These are phyloP conservation scores for Diglossa brunneiventris DNA, from an alignment of 2,113 vertebrate genomes.

Conservation along the genomic window DNA sequence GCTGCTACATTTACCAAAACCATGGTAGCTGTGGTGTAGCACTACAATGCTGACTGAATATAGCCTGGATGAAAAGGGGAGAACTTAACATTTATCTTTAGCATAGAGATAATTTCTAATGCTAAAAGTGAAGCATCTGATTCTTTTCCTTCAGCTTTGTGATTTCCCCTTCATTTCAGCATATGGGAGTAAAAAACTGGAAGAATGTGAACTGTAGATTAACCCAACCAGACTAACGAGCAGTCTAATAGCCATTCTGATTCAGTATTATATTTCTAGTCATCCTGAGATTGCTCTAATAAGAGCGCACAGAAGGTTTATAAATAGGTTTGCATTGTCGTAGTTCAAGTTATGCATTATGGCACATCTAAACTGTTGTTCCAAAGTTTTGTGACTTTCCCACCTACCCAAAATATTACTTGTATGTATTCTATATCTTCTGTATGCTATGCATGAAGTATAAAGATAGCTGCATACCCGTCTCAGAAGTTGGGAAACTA, in stretches of 20 bases:
- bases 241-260: not conserved
- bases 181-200: not conserved
- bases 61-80: not conserved
- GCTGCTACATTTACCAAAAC: not conserved
- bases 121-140: not conserved
- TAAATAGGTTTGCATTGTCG: not conserved
- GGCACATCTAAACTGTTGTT: not conserved
- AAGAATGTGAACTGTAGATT: not conserved
- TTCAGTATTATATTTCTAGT: not conserved
- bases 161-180: not conserved
- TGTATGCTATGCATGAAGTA: not conserved
- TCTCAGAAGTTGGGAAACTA: not conserved
- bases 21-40: not conserved
- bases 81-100: not conserved
- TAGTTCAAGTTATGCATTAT: not conserved
- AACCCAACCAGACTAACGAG: not conserved
- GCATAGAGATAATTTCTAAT: not conserved
- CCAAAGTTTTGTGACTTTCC: not conserved
- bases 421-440: not conserved
- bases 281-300: not conserved
- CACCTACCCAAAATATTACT: not conserved
- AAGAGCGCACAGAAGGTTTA: not conserved
- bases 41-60: not conserved
- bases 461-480: not conserved
- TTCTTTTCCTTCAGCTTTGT: not conserved